phyloP scores from a whole-genome alignment of 2,888 invertebrate species.

The Agrotis puta region DNA sequence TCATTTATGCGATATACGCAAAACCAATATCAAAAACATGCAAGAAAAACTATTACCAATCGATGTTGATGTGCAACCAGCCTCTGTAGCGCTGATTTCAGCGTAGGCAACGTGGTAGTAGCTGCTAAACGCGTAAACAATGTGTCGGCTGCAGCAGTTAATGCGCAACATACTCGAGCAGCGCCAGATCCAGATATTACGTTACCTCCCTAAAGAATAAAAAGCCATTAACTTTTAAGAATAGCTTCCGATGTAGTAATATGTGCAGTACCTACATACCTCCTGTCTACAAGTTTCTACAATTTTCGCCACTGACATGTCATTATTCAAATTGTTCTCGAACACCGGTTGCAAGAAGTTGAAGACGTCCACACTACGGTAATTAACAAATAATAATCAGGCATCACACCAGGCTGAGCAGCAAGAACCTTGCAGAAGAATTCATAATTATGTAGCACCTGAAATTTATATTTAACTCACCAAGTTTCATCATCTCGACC shows the following conservation, averaged over 20 bases:
- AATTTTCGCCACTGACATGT: conserved; percentile 94
- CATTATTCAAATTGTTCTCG: conserved; percentile 91
- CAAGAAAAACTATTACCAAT: conserved; percentile 88
- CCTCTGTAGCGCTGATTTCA: conserved; percentile 95
- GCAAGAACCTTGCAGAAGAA: no score
- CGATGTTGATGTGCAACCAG: conserved; percentile 96
- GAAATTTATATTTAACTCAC: conserved; percentile 81
- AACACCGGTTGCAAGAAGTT: conserved; percentile 94
- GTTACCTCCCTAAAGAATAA: conserved; percentile 81
- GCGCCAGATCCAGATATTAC: conserved; percentile 95
- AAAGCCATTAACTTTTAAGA: not conserved
- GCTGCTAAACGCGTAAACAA: conserved; percentile 97
- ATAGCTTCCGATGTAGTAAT: not conserved
- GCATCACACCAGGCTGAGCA: no score
- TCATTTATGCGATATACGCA: no score
- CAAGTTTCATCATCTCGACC: conserved; percentile 94
- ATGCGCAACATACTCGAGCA: conserved; percentile 96
- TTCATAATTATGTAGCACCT: no score
- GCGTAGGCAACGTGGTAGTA: conserved; percentile 95
- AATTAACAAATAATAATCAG: not conserved
- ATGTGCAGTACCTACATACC: conserved; percentile 68
- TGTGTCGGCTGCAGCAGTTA: conserved; percentile 97
- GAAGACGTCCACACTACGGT: conserved; percentile 95
- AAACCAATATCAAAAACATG: not conserved
- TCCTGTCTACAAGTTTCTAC: conserved; percentile 91